phyloP scores from a whole-genome alignment of 2,888 invertebrate species.

The Polydrusus pterygomalis region DNA sequence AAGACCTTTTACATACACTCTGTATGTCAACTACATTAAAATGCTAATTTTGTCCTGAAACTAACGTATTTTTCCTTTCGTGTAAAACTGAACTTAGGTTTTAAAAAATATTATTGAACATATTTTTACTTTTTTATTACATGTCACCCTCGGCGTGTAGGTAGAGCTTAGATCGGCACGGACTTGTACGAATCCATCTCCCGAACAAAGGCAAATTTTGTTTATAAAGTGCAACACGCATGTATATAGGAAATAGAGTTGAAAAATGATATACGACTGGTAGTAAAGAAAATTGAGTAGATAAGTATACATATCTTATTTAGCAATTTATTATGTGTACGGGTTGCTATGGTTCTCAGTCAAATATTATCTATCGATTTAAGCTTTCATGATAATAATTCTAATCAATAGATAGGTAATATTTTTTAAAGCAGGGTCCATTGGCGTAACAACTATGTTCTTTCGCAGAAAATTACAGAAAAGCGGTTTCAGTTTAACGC shows the following conservation, averaged over 20 bases:
- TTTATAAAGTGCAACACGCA: slow-evolving; percentile 38
- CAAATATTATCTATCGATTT: slow-evolving; percentile 19
- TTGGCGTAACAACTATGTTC: too few relatives aligned
- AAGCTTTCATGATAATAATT: background rate
- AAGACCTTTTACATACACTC: too few relatives aligned
- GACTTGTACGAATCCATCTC: slow-evolving; percentile 46
- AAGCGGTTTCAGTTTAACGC: too few relatives aligned
- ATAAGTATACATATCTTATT: background rate
- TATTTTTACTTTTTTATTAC: slow-evolving; percentile 17
- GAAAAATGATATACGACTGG: slow-evolving; percentile 6
- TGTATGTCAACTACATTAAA: background rate
- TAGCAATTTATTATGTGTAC: slow-evolving; percentile 21
- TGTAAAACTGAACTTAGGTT: background rate
- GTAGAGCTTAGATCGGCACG: slow-evolving; percentile 21
- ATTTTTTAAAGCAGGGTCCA: too few relatives aligned
- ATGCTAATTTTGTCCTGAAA: slow-evolving; percentile 20
- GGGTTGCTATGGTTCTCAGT: slow-evolving; percentile 5
- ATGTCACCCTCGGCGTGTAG: slow-evolving; percentile 7
- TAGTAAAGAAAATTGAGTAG: slow-evolving; percentile 27
- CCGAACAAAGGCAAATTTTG: slow-evolving; percentile 32
- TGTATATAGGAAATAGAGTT: slow-evolving; percentile 31
- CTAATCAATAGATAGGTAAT: slow-evolving; percentile 13
- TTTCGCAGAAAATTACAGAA: too few relatives aligned
- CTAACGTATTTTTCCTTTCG: background rate
- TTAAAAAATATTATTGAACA: slow-evolving; percentile 6